phyloP scores from a whole-genome alignment of 2,888 invertebrate species.

The Brachyopa scutellaris region DNA sequence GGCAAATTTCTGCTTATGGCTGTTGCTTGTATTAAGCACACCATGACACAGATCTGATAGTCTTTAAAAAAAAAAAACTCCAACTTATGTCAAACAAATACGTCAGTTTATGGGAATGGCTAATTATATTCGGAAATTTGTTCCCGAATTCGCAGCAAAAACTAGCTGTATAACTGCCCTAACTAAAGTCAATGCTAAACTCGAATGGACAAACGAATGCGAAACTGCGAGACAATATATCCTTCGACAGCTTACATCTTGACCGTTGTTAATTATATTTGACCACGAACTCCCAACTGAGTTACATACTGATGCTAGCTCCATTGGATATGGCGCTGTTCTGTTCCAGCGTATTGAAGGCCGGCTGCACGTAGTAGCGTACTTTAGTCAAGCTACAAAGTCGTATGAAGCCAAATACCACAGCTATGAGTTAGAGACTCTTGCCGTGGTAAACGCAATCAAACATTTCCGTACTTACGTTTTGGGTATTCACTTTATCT shows the following conservation, averaged over 20 bases:
- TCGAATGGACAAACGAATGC: not conserved
- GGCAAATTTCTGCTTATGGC: too few relatives aligned
- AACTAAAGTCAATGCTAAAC: not conserved
- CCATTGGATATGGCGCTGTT: slow-evolving; percentile 12
- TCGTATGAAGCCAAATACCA: slow-evolving; percentile 16
- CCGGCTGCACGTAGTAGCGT: slow-evolving; percentile 1
- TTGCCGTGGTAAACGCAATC: slow-evolving; percentile 8
- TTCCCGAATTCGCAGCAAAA: not conserved
- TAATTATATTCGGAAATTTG: not conserved
- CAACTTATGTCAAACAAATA: not conserved
- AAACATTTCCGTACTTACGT: slow-evolving; percentile 22
- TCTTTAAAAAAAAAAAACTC: too few relatives aligned
- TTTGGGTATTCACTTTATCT: not conserved
- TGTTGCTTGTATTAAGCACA: too few relatives aligned
- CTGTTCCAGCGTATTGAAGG: slow-evolving; percentile 7
- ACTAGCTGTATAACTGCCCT: slow-evolving; percentile 3
- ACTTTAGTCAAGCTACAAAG: slow-evolving; percentile 16
- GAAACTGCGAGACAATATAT: too few relatives aligned
- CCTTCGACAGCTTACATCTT: too few relatives aligned
- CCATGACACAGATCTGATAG: too few relatives aligned
- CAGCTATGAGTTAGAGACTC: slow-evolving; percentile 14
- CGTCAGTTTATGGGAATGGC: too few relatives aligned
- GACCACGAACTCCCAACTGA: too few relatives aligned
- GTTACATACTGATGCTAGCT: too few relatives aligned
- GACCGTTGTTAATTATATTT: too few relatives aligned